These are phyloP conservation scores for Capitulum mitella DNA, from an alignment of 2,888 invertebrate species.

Conservation along the genomic window DNA sequence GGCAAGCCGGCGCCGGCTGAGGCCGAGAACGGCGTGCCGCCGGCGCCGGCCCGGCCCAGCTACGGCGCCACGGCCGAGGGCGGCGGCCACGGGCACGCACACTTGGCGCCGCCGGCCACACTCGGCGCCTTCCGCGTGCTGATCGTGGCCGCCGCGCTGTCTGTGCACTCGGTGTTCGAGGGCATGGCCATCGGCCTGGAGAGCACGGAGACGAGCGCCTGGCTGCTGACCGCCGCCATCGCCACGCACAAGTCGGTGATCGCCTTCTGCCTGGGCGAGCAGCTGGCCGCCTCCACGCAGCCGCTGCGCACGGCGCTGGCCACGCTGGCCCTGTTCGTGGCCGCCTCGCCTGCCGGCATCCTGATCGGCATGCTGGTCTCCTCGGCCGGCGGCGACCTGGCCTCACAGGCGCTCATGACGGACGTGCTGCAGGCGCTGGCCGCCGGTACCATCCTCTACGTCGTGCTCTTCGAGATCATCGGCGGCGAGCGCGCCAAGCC, in stretches of 20 bases:
- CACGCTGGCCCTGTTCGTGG: slow-evolving; percentile 56
- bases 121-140: neutral
- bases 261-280: slow-evolving; percentile 80
- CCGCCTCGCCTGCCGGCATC: slow-evolving; percentile 62
- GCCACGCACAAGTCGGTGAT: slow-evolving; percentile 78
- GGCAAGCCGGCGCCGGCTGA: neutral
- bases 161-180: slow-evolving; percentile 79
- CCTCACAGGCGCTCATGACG: slow-evolving; percentile 30
- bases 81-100: neutral
- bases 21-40: neutral
- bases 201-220: slow-evolving; percentile 58
- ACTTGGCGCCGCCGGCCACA: neutral
- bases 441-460: slow-evolving; percentile 84
- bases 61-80: neutral
- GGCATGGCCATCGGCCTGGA: slow-evolving; percentile 75
- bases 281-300: slow-evolving; percentile 58
- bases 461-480: slow-evolving; percentile 77
- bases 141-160: slow-evolving; percentile 66
- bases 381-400: slow-evolving; percentile 39
- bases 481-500: slow-evolving; percentile 32
- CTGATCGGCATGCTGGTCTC: slow-evolving; percentile 55
- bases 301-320: slow-evolving; percentile 47
- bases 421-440: slow-evolving; percentile 66
- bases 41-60: too few species aligned
- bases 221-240: slow-evolving; percentile 76